Evolutionary conservation across 2,888 invertebrate species (phyloP).

Genomic region (Rhagium mordax): DNA sequence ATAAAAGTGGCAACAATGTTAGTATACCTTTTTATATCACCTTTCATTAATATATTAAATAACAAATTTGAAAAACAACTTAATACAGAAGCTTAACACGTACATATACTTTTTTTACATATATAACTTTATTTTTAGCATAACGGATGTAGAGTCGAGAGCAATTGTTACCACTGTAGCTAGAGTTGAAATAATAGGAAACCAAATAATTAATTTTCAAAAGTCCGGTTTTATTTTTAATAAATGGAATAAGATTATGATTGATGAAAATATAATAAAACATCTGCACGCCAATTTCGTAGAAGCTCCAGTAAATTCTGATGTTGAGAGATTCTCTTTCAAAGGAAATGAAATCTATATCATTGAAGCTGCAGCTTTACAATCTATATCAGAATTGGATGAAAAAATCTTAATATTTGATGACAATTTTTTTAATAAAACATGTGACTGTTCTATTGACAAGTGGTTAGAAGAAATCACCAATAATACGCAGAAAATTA

Average conservation of each 20-base stretch:
- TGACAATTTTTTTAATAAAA: conserved; percentile 77
- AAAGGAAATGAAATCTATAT: conserved; percentile 74
- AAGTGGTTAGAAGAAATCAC: conserved; percentile 74
- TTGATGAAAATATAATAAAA: conserved; percentile 79
- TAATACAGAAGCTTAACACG: too few relatives aligned
- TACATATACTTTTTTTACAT: background rate
- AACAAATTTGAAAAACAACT: too few relatives aligned
- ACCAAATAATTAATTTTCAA: conserved; percentile 75
- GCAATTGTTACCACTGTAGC: conserved; percentile 79
- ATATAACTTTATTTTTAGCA: conserved; percentile 71
- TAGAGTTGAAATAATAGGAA: conserved; percentile 74
- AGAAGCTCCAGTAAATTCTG: conserved; percentile 62
- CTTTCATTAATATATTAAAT: too few relatives aligned
- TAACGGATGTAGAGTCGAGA: conserved; percentile 75
- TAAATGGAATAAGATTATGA: conserved; percentile 77
- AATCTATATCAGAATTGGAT: conserved; percentile 74
- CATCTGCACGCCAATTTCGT: conserved; percentile 70
- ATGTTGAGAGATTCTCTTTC: conserved; percentile 70
- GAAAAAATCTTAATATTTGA: conserved; percentile 71
- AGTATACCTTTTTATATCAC: too few relatives aligned
- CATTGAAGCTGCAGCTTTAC: conserved; percentile 73
- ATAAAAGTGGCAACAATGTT: too few relatives aligned
- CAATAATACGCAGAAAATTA: conserved; percentile 68
- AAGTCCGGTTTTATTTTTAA: conserved; percentile 77
- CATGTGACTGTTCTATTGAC: conserved; percentile 77